phyloP scores from a whole-genome alignment of 2,888 invertebrate genomes.

The Apamea crenata region DNA sequence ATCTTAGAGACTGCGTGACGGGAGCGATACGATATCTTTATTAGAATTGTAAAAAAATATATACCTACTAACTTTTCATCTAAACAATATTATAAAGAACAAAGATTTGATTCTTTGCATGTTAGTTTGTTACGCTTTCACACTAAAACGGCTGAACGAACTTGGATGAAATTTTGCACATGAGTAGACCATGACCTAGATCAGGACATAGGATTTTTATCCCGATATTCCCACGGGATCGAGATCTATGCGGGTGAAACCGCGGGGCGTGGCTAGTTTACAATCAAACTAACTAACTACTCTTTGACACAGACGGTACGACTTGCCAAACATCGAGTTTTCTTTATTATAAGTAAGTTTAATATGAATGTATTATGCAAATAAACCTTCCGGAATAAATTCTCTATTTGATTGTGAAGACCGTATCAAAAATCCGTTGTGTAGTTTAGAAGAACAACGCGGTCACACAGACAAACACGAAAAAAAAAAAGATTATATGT shows the following conservation, averaged over 20 bases:
- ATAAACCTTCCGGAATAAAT: background rate
- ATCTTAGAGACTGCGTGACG: constrained; percentile 31
- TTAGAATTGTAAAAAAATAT: background rate
- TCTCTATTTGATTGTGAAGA: background rate
- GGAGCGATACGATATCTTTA: constrained; percentile 26
- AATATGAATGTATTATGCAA: background rate
- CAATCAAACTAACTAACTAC: no score
- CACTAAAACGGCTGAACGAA: no score
- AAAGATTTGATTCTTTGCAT: background rate
- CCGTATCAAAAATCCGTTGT: background rate
- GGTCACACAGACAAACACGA: background rate
- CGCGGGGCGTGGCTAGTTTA: no score
- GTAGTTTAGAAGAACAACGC: background rate
- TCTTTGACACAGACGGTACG: no score
- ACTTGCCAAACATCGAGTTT: no score
- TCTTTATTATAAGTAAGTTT: no score
- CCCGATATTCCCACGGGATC: no score
- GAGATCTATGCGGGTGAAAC: no score
- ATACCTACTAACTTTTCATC: background rate
- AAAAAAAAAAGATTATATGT: background rate
- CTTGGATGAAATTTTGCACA: no score
- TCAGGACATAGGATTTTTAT: no score
- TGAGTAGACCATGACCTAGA: no score
- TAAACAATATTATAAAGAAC: background rate
- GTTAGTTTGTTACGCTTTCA: background rate